Evolutionary conservation across 2,797 vertebrate species (phyloP).

Genomic region (Oreortyx pictus): DNA sequence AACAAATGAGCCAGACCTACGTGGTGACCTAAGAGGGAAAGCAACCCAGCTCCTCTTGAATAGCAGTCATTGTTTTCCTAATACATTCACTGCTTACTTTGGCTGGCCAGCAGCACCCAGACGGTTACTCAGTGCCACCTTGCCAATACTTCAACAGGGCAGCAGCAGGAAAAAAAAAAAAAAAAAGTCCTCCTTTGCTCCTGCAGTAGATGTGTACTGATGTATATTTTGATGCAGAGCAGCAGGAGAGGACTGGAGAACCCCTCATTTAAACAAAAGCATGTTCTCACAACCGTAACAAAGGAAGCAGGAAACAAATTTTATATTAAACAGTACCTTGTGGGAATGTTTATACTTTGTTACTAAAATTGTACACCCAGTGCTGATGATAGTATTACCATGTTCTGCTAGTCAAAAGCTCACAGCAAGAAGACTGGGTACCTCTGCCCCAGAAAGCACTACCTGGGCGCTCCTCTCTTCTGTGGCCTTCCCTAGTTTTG

Average conservation of each 20-base stretch:
- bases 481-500: not conserved
- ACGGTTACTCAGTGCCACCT: not conserved
- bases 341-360: not conserved
- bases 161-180: not conserved
- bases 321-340: not conserved
- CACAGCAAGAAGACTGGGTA: not conserved
- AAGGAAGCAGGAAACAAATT: not conserved
- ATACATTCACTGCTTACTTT: not conserved
- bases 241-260: not conserved
- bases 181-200: no score
- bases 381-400: not conserved
- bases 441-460: not conserved
- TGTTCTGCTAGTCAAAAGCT: not conserved
- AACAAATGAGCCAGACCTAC: not conserved
- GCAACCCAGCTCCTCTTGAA: not conserved
- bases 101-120: not conserved
- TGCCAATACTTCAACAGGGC: not conserved
- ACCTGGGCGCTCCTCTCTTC: not conserved
- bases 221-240: not conserved
- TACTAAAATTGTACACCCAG: not conserved
- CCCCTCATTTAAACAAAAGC: not conserved
- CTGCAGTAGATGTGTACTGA: accelerated
- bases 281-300: not conserved
- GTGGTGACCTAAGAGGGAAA: not conserved
- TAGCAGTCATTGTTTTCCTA: not conserved